Conservation (phyloP, 2,113 vertebrate genomes). For the Prunella himalayana region DNA sequence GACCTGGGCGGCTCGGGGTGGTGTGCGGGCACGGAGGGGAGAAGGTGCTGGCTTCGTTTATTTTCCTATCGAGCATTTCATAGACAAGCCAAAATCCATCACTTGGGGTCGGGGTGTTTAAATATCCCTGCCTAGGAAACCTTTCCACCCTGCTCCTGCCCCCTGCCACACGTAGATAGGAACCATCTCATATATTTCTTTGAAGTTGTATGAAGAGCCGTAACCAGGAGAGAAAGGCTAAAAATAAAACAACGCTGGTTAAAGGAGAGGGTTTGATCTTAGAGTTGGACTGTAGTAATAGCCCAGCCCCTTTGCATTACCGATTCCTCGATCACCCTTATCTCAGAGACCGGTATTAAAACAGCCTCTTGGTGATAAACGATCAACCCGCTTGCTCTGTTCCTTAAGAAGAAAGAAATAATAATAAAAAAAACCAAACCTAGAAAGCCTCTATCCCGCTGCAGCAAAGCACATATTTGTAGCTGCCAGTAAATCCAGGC, state of each 20-base stretch:
- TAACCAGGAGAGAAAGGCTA: not conserved
- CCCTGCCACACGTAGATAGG: not conserved
- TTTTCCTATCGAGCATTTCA: not conserved
- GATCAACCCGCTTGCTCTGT: not conserved
- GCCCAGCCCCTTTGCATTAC: not conserved
- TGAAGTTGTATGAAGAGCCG: not conserved
- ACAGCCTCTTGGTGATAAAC: not conserved
- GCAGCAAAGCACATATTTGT: conserved; percentile 72
- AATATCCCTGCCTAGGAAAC: not conserved
- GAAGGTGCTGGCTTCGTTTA: conserved; percentile 17
- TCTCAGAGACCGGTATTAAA: not conserved
- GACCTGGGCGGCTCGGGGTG: not conserved
- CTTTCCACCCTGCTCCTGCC: not conserved
- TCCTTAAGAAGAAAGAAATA: conserved; percentile 2
- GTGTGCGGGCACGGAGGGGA: not conserved
- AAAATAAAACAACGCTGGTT: not conserved
- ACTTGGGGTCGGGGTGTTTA: not conserved
- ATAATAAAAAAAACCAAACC: not conserved
- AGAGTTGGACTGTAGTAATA: not conserved
- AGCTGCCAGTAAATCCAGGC: conserved; percentile 75
- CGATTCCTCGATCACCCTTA: conserved; percentile 17
- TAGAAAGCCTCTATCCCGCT: conserved; percentile 64
- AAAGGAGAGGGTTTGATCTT: not conserved
- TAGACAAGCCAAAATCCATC: not conserved
- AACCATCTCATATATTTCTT: not conserved